Conservation (phyloP, 1,140 invertebrate species). For the Drosophila seguyi region DNA sequence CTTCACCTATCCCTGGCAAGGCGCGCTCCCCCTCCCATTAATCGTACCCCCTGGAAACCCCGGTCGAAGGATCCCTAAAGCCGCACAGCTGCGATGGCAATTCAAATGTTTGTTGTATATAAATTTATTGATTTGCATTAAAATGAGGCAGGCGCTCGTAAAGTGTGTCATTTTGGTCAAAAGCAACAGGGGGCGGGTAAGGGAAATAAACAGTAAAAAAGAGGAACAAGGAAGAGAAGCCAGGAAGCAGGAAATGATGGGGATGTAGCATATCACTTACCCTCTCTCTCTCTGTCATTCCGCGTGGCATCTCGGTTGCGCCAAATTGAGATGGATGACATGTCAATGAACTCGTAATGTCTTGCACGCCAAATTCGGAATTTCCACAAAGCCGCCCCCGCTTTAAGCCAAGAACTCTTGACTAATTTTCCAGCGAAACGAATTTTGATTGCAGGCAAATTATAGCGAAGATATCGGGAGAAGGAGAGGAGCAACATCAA, state of each 20-base stretch:
- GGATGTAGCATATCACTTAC: slow-evolving; percentile 16
- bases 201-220: background rate
- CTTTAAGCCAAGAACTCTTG: slow-evolving; percentile 18
- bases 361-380: slow-evolving; percentile 29
- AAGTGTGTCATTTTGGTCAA: slow-evolving; percentile 51
- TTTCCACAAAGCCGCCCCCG: slow-evolving; percentile 29
- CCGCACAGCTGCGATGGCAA: slow-evolving; percentile 56
- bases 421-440: slow-evolving; percentile 66
- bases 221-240: background rate
- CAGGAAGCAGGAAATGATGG: slow-evolving; percentile 8
- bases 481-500: background rate
- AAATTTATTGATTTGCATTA: slow-evolving; percentile 74
- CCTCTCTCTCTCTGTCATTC: background rate
- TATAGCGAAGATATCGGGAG: background rate
- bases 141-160: slow-evolving; percentile 41
- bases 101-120: slow-evolving; percentile 55
- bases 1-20: background rate
- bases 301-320: background rate
- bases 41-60: background rate
- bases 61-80: background rate
- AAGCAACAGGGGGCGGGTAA: slow-evolving; percentile 28
- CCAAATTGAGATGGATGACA: slow-evolving; percentile 74
- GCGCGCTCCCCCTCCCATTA: background rate
- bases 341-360: slow-evolving; percentile 75
- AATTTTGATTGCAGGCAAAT: slow-evolving; percentile 58